Percentiles rank a stretch among this genome's conserved stretches.
These are phyloP conservation scores for Ischnura elegans DNA, from an alignment of 2,888 invertebrate genomes.

Conservation along the genomic window DNA sequence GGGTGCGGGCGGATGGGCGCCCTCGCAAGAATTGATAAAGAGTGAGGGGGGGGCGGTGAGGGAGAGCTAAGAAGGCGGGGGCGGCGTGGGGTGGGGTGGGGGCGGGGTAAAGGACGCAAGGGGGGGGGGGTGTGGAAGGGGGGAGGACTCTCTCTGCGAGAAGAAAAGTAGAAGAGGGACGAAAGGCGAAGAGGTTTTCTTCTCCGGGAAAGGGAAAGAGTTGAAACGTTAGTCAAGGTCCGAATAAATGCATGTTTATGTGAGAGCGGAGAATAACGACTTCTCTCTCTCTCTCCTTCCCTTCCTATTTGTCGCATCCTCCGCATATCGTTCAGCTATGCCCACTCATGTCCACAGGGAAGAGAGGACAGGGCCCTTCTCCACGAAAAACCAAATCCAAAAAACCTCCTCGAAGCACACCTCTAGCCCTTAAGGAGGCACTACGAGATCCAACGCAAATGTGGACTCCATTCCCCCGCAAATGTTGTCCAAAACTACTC, in stretches of 20 bases:
- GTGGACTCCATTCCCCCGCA: no score
- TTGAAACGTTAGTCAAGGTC: slow-evolving; percentile 18
- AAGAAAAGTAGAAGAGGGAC: neutral
- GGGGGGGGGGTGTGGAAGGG: neutral
- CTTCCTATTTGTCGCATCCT: slow-evolving; percentile 34
- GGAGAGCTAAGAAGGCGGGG: neutral
- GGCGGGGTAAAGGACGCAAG: neutral
- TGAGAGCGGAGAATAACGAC: neutral
- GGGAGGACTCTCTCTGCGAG: neutral
- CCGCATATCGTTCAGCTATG: neutral
- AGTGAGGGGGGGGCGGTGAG: neutral
- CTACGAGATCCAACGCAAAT: no score
- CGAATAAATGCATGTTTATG: slow-evolving; percentile 46
- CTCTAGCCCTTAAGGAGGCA: neutral
- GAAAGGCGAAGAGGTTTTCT: neutral
- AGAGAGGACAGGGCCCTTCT: neutral
- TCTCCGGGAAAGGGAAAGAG: neutral
- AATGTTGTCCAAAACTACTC: no score
- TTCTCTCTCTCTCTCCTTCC: neutral
- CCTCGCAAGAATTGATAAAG: neutral
- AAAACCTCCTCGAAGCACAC: neutral
- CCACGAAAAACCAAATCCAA: neutral
- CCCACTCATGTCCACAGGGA: neutral
- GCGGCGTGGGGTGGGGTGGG: neutral
- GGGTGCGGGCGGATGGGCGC: neutral